Conservation (phyloP, 2,113 vertebrate species). For the Saguinus imperator region DNA sequence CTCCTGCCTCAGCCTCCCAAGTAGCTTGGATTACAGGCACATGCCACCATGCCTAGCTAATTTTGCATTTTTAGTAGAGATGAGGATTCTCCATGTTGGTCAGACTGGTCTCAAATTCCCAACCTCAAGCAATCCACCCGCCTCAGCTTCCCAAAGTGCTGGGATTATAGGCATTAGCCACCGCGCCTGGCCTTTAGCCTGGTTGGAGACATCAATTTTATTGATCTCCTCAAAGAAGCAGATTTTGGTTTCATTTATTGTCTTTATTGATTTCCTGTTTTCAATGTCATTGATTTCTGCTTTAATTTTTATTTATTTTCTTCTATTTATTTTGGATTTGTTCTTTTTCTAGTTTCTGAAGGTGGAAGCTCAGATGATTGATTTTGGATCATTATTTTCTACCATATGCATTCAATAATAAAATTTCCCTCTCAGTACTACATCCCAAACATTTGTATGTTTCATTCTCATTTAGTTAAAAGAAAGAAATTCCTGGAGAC, state of each 20-base stretch:
- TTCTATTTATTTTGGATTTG: neutral
- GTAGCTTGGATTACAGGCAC: no score
- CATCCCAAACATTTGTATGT: neutral
- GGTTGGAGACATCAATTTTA: no score
- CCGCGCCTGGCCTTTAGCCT: neutral
- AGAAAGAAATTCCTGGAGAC: no score
- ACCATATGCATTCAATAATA: neutral
- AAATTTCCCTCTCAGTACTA: neutral
- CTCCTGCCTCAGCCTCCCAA: no score
- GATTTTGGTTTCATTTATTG: no score
- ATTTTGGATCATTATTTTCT: neutral
- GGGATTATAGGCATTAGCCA: neutral
- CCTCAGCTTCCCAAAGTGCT: neutral
- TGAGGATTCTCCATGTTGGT: neutral
- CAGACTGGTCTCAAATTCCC: neutral
- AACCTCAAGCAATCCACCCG: neutral
- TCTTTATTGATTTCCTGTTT: no score
- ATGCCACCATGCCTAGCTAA: neutral
- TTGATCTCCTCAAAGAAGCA: no score
- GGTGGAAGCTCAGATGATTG: neutral
- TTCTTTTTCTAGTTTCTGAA: neutral
- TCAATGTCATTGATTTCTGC: no score
- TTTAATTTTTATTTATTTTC: neutral
- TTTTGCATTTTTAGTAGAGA: neutral
- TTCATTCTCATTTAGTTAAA: neutral